Percentiles rank a stretch among this genome's conserved stretches.
Evolutionary conservation across 2,113 vertebrate species (phyloP).

Genomic region (Callorhinus ursinus): DNA sequence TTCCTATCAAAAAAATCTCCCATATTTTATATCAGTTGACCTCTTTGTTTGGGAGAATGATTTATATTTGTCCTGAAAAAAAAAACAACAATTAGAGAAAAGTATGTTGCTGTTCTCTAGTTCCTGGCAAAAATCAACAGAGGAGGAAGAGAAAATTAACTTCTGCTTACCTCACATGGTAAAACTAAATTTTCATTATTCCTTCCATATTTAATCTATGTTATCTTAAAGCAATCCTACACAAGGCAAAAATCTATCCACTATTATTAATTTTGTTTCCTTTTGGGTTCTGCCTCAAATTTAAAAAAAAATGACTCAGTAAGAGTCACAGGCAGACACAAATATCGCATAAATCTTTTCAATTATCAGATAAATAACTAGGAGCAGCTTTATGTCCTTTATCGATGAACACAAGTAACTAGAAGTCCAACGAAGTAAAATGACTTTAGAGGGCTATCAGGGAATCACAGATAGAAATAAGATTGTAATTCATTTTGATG

Average conservation of each 20-base stretch:
- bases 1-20: not conserved
- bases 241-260: not conserved
- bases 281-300: not conserved
- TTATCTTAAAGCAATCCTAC: not conserved
- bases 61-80: constrained; percentile 31
- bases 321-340: not conserved
- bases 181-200: not conserved
- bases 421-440: not conserved
- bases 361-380: not conserved
- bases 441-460: not conserved
- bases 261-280: not conserved
- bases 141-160: not conserved
- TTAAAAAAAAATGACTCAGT: not conserved
- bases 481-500: not conserved
- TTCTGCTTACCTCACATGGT: not conserved
- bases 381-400: not conserved
- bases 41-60: constrained; percentile 14
- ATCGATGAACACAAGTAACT: not conserved
- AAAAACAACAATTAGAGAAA: not conserved
- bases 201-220: not conserved
- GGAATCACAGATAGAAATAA: not conserved
- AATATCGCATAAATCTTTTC: not conserved
- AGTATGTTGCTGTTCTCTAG: not conserved
- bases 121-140: not conserved
- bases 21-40: constrained; percentile 45